Conservation (phyloP, 2,888 invertebrate species). For the Odontomyia ornata region DNA sequence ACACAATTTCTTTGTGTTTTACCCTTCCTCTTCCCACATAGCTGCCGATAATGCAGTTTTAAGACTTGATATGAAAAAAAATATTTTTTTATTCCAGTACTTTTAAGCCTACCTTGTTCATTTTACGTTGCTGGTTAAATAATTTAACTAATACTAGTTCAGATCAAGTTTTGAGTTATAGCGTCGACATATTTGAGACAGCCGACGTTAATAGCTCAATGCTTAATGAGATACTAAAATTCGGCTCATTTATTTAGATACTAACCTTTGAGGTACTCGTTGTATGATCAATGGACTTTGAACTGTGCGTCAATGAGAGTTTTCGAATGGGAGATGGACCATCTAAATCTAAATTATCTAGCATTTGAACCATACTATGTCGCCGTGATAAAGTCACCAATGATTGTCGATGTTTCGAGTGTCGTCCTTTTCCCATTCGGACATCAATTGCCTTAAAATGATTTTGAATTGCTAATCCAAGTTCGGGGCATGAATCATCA, state of each 20-base stretch:
- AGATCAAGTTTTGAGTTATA: too few relatives aligned
- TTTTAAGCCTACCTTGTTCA: too few relatives aligned
- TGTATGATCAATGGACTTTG: constrained; percentile 60
- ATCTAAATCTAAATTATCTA: constrained; percentile 74
- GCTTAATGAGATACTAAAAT: too few relatives aligned
- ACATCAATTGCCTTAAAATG: constrained; percentile 89
- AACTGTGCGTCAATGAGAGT: constrained; percentile 56
- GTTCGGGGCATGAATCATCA: constrained; percentile 85
- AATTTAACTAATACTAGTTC: too few relatives aligned
- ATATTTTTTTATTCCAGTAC: too few relatives aligned
- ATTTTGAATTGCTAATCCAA: constrained; percentile 86
- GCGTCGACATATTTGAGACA: too few relatives aligned
- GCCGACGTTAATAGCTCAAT: too few relatives aligned
- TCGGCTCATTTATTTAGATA: not conserved
- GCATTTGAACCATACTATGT: constrained; percentile 81
- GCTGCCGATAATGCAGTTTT: too few relatives aligned
- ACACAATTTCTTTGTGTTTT: too few relatives aligned
- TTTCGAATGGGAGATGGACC: constrained; percentile 76
- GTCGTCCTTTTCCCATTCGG: constrained; percentile 73
- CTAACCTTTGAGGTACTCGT: constrained; percentile 60
- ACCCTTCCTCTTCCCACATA: too few relatives aligned
- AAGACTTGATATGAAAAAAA: too few relatives aligned
- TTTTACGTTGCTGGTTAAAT: too few relatives aligned
- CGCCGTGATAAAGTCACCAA: constrained; percentile 83
- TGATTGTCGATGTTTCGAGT: constrained; percentile 85